phyloP scores from a whole-genome alignment of 2,113 vertebrate genomes.

The Macaca mulatta region DNA sequence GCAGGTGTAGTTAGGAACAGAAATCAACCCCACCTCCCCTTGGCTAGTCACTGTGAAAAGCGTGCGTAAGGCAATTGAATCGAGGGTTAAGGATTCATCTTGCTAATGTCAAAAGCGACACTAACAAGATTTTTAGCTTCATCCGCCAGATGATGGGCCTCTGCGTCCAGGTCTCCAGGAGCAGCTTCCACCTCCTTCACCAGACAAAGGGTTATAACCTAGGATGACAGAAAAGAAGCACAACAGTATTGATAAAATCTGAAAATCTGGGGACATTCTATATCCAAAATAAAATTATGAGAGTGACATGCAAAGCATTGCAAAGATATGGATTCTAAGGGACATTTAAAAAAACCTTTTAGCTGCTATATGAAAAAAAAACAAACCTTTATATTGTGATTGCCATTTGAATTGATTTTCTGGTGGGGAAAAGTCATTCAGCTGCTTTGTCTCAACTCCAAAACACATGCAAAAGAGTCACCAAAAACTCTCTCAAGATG shows the following conservation, averaged over 20 bases:
- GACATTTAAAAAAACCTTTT: background rate
- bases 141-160: constrained; percentile 92
- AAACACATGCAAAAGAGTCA: background rate
- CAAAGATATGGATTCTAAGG: background rate
- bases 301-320: background rate
- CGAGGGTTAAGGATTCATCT: constrained; percentile 59
- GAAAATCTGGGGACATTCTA: background rate
- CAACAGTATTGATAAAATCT: background rate
- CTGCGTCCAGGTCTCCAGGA: constrained; percentile 94
- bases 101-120: constrained; percentile 69
- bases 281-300: background rate
- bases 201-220: constrained; percentile 95
- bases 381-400: background rate
- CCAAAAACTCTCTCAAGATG: background rate
- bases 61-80: constrained; percentile 76
- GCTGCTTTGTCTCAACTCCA: background rate
- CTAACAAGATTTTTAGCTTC: constrained; percentile 91
- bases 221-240: constrained; percentile 42
- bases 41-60: constrained; percentile 79
- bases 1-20: background rate
- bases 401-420: background rate
- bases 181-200: constrained; percentile 92
- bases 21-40: background rate
- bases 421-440: background rate
- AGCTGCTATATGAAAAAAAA: background rate